Base-by-base conservation (phyloP, 2,888 invertebrate genomes). In the Hyalella azteca region DNA sequence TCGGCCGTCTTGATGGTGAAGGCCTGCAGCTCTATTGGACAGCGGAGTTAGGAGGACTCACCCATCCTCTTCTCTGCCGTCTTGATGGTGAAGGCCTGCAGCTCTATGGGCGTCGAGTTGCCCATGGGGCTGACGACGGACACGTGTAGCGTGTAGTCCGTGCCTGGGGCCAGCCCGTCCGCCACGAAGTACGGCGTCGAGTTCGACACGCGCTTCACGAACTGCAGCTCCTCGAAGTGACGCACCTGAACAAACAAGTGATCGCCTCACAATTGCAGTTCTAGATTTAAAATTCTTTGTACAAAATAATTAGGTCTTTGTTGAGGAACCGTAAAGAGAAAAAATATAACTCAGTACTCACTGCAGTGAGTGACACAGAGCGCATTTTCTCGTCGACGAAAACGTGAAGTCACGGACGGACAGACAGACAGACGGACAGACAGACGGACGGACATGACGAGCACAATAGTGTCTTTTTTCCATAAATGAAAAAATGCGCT, bases 31-130 rank as follows among this genome's bases (percentile, higher is more conserved):
- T 81, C 79, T 22, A 83, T 81, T 15, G 83, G 83, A n/a, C 45
- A 45, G 2, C 41, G 39, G 22, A 2, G 45, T 7, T n/a, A 76
- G 4, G 7, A 77, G 48, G 39, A 60, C 77, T 78, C 45, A 83
- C 83, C 83, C 83, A 83, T 83, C 32, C 83, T 60, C 39, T 83
- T 83, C 41, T 83, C 83, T 15, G 83, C 83, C 1, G 83, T 81
- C 79, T 83, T 83, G 60, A 83, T 81, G 7, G 81, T 83, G 60
- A 83, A 81, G 22, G 83, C 83, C 60, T 81, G 50, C 3, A 83
- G 79, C 45, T 81, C 79, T 22, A 83, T 81, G 22, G 83, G 83
- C n/a, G 77, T 45, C 9, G 83, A 83, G 73, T 79, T 80, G 36
- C 83, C 83, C 80, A 83, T 80, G 26, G 80, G 81, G 15, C 49